phyloP scores from a whole-genome alignment of 2,888 invertebrate species.

The Calliphora vomitoria region DNA sequence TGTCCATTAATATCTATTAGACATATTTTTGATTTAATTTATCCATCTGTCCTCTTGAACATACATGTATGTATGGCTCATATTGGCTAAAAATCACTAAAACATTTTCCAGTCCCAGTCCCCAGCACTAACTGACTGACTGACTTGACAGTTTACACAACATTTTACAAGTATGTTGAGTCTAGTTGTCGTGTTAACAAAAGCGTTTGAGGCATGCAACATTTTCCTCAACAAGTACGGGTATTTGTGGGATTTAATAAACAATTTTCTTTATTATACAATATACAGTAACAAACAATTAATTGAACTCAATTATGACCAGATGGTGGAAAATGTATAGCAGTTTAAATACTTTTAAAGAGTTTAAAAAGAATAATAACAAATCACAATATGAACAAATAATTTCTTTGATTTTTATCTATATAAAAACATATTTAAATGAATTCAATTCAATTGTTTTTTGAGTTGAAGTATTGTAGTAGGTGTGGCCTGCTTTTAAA shows the following conservation, averaged over 20 bases:
- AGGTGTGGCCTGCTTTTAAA: slow-evolving; percentile 48
- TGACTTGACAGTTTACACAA: slow-evolving; percentile 61
- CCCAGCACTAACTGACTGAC: not conserved
- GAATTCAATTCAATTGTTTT: slow-evolving; percentile 28
- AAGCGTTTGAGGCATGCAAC: slow-evolving; percentile 52
- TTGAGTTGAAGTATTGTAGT: slow-evolving; percentile 6
- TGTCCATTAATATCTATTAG: slow-evolving; percentile 59
- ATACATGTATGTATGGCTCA: not conserved
- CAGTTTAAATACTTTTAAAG: slow-evolving; percentile 33
- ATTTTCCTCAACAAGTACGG: slow-evolving; percentile 24
- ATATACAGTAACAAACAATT: slow-evolving; percentile 50
- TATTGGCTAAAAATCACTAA: not conserved
- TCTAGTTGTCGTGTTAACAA: slow-evolving; percentile 51
- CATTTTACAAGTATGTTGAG: slow-evolving; percentile 51
- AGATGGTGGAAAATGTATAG: slow-evolving; percentile 56
- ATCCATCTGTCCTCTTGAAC: slow-evolving; percentile 33
- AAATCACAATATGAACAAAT: slow-evolving; percentile 36
- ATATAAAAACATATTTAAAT: slow-evolving; percentile 43
- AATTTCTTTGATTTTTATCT: slow-evolving; percentile 62
- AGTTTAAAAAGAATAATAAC: not conserved
- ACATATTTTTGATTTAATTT: slow-evolving; percentile 58
- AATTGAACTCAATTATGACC: slow-evolving; percentile 68
- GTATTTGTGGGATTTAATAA: slow-evolving; percentile 13
- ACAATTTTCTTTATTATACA: slow-evolving; percentile 23
- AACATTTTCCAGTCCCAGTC: slow-evolving; percentile 11